Evolutionary conservation across 2,888 invertebrate genomes (phyloP), one percentile per base, ranked within the genome.

Genomic region (Parelbella ahira): DNA sequence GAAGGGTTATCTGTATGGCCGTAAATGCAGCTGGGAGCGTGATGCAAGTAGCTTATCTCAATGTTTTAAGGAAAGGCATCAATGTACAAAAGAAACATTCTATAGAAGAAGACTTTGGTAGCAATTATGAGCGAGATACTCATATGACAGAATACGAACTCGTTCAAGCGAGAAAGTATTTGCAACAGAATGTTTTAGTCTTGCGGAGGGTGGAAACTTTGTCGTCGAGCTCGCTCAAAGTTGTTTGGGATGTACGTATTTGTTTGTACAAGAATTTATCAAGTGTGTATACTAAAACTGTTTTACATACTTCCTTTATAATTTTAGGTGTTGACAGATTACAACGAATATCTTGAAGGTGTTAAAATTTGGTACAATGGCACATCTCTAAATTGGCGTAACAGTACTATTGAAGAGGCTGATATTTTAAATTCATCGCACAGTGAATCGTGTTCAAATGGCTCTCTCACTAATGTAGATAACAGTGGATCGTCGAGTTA

Each of bases 121-220:
- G 69, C 54, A 71, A 72, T 59, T 77, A 73, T 49, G 76, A 79
- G 59, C 74, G 80, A 37, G 71, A 75, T 30, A 65, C 68, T 51
- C 84, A 76, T 45, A 90, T 93, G 59, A 92, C 93, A 18, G 91
- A 92, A 60, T 92, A 93, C 47, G 94, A 94, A 80, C 81, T 94
- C 56, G 92, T 93, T 66, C 93, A 94, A 65, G 94, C 94, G 29
- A 88, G 95, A 60, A 91, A 92, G 63, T 91, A 93, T 71, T 89
- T 97, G 43, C 92, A 93, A 69, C 93, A 93, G 48, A 93, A 94
- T 69, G 92, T 96, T 54, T 91, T 97, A 50, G 93, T 94, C 60
- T 86, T 97, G 56, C 82, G 82, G 64, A 88, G 90, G 64, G 86
- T 90, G 45, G 90, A 89, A 66, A 88, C 93, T 27, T 80, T 93